These are phyloP conservation scores for Heterohyrax brucei DNA, from an alignment of 2,797 vertebrate species.

Conservation along the genomic window DNA sequence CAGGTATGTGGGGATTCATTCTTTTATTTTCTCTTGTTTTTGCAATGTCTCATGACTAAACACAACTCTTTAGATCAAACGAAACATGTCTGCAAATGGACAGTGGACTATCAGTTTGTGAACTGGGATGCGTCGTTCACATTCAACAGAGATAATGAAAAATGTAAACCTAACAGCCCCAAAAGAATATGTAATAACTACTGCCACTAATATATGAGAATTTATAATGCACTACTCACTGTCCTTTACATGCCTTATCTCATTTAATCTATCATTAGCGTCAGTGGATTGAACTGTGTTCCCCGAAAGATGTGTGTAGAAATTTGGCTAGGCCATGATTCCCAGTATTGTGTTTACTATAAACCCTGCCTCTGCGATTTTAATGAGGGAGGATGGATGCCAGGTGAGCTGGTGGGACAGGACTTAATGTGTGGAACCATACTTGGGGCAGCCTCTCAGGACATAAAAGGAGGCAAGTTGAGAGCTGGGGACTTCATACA, in stretches of 20 bases:
- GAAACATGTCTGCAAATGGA: conserved; percentile 32
- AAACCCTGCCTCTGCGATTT: no score
- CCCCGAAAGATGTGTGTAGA: no score
- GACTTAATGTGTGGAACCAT: no score
- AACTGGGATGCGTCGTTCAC: conserved; percentile 7
- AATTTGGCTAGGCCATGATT: no score
- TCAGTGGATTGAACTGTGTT: not conserved
- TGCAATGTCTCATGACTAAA: conserved; percentile 47
- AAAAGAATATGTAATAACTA: not conserved
- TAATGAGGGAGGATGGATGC: no score
- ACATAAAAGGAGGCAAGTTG: no score
- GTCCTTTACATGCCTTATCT: not conserved
- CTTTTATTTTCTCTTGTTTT: not conserved
- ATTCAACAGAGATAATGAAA: conserved; percentile 49
- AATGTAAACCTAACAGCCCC: not conserved
- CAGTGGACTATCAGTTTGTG: conserved; percentile 3
- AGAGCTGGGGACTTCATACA: no score
- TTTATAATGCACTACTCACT: not conserved
- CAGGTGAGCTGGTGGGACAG: no score
- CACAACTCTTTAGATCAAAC: conserved; percentile 12
- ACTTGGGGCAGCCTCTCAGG: no score
- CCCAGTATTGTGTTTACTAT: no score
- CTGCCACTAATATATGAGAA: not conserved
- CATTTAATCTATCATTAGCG: conserved; percentile 5
- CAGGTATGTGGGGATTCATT: not conserved